phyloP scores from a whole-genome alignment of 2,797 vertebrate genomes.

The Helostoma temminkii region DNA sequence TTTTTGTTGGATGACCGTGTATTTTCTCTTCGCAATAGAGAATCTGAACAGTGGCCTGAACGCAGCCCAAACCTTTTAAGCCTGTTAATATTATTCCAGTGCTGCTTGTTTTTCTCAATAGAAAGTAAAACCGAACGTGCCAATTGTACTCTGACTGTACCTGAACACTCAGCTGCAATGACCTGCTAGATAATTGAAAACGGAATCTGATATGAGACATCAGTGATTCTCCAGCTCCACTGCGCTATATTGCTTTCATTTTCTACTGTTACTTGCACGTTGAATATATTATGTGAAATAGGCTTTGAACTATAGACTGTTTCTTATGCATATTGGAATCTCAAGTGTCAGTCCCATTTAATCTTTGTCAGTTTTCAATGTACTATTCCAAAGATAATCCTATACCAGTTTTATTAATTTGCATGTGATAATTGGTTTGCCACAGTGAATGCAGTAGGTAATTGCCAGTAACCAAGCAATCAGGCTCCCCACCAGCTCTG shows the following conservation, averaged over 20 bases:
- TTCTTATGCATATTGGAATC: conserved; percentile 33
- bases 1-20: background rate
- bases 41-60: background rate
- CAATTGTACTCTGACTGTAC: conserved; percentile 1
- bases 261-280: conserved; percentile 55
- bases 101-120: conserved; percentile 10
- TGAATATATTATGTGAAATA: conserved; percentile 59
- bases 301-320: conserved; percentile 57
- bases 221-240: conserved; percentile 39
- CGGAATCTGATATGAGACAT: conserved; percentile 42
- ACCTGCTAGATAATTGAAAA: conserved; percentile 47
- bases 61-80: background rate
- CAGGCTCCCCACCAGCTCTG: conserved; percentile 33
- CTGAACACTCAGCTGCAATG: conserved; percentile 20
- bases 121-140: conserved; percentile 28
- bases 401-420: conserved; percentile 69
- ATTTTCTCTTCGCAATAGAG: background rate
- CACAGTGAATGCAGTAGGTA: conserved; percentile 48
- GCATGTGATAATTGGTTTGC: conserved; percentile 78
- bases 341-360: conserved; percentile 58
- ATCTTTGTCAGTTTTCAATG: conserved; percentile 55
- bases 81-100: background rate
- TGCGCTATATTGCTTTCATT: conserved; percentile 49
- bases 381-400: conserved; percentile 67
- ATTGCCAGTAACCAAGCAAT: conserved; percentile 59